Evolutionary conservation across 2,113 vertebrate genomes (phyloP), one percentile per base, ranked within the genome.

Genomic region (Corvus hawaiiensis): DNA sequence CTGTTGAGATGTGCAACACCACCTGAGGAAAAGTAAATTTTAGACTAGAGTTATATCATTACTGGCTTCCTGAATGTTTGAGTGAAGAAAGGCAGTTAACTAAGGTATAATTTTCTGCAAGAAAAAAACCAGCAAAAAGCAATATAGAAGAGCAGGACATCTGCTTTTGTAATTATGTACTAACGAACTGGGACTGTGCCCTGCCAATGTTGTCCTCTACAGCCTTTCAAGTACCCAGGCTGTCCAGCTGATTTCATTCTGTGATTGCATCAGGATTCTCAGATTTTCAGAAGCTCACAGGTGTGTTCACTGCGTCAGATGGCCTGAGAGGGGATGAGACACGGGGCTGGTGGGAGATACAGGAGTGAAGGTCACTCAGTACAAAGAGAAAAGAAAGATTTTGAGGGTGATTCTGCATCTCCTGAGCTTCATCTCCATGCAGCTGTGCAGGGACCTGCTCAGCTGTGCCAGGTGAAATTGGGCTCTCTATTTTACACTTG

Each of bases 111-210:
- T 11, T 11, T 33, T 83, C 86, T 49, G 28, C 7, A 21, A 12
- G 16, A 4, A 18, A 73, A 41, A 66, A 78, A 68, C 74, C 68
- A 3, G 2, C 4, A 13, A 43, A 69, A 61, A 43, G 15, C 23
- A 32, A 18, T 51, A 16, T 85, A 13, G 59, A 96, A 94, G 87
- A 78, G 64, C 33, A 89, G 79, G 66, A 94, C 84, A 84, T 79
- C 88, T 98, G 94, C 82, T 98, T 97, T 97, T 92, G 68, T 62
- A 90, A 96, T 97, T 81, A 80, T 13, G 11, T 12, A 3, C 72
- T 95, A 58, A 95, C 1, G 7, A 95, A 82, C 56, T 73, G 84
- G 83, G 68, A 16, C 61, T 92, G 82, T 75, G 77, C 32, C 54
- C 37, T 30, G 35, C 83, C 87, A 83, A 27, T 28, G 76, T 59